Evolutionary conservation across 2,113 vertebrate genomes (phyloP).

Genomic region (Orycteropus afer): DNA sequence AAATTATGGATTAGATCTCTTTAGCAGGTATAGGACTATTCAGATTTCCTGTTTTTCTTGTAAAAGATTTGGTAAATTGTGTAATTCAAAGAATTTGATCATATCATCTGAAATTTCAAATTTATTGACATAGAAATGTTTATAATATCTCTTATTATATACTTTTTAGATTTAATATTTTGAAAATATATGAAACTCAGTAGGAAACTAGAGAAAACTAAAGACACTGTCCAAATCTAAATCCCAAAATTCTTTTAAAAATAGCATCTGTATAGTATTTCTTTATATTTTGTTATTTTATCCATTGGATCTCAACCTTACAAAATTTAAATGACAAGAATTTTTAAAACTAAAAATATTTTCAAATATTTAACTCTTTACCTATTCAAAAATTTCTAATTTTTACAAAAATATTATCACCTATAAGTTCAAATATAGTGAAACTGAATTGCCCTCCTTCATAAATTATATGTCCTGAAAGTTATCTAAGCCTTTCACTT

Average conservation of each 20-base stretch:
- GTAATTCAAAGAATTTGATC: not conserved
- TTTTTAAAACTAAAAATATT: not conserved
- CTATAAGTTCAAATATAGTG: conserved; percentile 8
- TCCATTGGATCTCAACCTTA: not conserved
- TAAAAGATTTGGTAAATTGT: not conserved
- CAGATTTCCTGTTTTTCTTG: not conserved
- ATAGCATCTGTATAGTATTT: not conserved
- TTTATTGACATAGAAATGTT: not conserved
- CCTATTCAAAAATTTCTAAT: not conserved
- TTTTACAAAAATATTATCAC: conserved; percentile 21
- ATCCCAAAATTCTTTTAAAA: not conserved
- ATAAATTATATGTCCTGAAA: not conserved
- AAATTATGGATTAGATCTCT: not conserved
- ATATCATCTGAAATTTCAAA: conserved; percentile 3
- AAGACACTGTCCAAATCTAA: not conserved
- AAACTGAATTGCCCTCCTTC: not conserved
- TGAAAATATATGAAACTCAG: conserved; percentile 8
- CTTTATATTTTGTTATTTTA: conserved; percentile 34
- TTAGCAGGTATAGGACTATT: not conserved
- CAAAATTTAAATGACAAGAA: not conserved
- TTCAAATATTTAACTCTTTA: not conserved
- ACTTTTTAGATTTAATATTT: conserved; percentile 2
- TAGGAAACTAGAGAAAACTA: conserved; percentile 21
- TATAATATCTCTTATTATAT: not conserved
- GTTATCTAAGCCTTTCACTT: not conserved